phyloP scores from a whole-genome alignment of 2,113 vertebrate species.

The Eolophus roseicapilla region DNA sequence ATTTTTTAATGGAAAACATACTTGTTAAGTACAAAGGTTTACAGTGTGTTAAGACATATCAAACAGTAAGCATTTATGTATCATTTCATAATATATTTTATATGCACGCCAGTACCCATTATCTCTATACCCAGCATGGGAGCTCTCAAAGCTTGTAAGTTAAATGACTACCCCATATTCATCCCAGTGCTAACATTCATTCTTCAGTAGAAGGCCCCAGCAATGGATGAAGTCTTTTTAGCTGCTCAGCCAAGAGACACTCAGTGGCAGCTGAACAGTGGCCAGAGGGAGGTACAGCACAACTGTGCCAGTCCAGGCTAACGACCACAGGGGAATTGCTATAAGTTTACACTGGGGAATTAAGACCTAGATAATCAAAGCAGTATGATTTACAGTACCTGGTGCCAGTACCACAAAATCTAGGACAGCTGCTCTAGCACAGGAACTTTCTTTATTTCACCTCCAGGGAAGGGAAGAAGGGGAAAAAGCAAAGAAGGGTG shows the following conservation, averaged over 20 bases:
- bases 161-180: background rate
- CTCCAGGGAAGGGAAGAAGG: background rate
- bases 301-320: background rate
- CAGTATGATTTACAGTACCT: no score
- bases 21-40: conserved; percentile 19
- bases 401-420: no score
- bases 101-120: conserved; percentile 9
- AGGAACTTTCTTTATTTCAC: background rate
- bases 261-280: background rate
- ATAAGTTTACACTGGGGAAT: background rate
- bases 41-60: conserved; percentile 43
- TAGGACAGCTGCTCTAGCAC: no score
- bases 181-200: background rate
- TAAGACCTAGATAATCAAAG: no score
- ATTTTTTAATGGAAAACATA: conserved; percentile 58
- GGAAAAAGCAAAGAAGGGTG: accelerated
- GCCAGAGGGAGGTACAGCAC: background rate
- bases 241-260: background rate
- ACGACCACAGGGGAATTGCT: background rate
- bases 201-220: background rate
- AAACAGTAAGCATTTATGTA: conserved; percentile 47
- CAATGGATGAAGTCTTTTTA: background rate
- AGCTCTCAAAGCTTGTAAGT: background rate
- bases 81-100: conserved; percentile 55
- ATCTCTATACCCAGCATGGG: background rate